Evolutionary conservation across 2,888 invertebrate genomes (phyloP).

Genomic region (Cacoxenus indagator): DNA sequence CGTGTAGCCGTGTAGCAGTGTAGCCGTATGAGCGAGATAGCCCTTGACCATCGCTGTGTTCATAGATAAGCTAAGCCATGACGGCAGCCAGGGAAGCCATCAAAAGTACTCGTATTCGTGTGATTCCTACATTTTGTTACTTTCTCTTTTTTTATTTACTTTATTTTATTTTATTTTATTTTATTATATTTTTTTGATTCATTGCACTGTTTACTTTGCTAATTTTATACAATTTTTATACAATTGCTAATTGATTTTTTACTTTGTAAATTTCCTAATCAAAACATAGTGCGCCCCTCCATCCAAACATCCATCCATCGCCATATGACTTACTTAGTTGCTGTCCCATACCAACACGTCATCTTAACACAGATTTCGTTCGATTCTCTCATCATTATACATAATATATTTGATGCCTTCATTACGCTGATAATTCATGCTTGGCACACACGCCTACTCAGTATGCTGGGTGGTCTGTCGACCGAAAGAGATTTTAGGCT

Average conservation of each 20-base stretch:
- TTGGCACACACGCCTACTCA: not conserved
- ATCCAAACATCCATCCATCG: not conserved
- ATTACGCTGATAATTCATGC: not conserved
- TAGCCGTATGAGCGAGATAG: slow-evolving; percentile 42
- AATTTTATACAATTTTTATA: slow-evolving; percentile 45
- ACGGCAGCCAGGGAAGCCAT: slow-evolving; percentile 8
- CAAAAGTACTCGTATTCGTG: not conserved
- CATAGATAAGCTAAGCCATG: slow-evolving; percentile 3
- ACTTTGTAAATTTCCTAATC: not conserved
- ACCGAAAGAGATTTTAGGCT: too few relatives aligned
- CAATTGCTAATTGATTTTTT: slow-evolving; percentile 48
- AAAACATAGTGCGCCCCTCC: not conserved
- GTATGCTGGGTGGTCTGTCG: not conserved
- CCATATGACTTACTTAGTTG: not conserved
- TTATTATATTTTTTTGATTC: not conserved
- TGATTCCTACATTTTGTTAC: not conserved
- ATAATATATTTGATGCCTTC: not conserved
- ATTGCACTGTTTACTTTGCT: slow-evolving; percentile 46
- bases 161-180: not conserved
- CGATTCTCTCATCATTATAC: slow-evolving; percentile 7
- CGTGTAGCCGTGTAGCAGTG: slow-evolving; percentile 32
- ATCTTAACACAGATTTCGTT: not conserved
- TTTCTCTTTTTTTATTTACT: not conserved
- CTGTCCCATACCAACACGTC: not conserved
- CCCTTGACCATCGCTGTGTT: slow-evolving; percentile 50